Base-by-base conservation (phyloP, 2,113 vertebrate species). In the Promerops cafer region DNA sequence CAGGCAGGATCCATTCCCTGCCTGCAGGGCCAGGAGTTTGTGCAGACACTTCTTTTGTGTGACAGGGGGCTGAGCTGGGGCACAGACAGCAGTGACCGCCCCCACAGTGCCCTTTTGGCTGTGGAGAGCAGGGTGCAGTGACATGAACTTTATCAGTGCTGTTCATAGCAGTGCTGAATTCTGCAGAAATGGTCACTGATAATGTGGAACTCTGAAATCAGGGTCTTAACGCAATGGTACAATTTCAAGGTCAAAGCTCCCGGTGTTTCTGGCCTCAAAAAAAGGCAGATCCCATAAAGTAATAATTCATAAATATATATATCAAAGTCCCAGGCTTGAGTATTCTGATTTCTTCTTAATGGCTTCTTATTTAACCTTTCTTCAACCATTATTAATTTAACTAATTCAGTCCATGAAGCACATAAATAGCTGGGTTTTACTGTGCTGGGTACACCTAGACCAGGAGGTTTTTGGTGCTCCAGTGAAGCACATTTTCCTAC, bases 211-310 rank as follows among this genome's bases (percentile, higher is more conserved):
- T 68, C 9, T 18, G 59, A 88, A 72, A 61, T 72, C 70, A 69
- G 56, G 42, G n/a, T 21, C 30, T 24, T n/a, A 37, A 22, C 0
- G 0, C 7, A 53, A 52, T 0, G 1, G 4, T 42, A 45, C 8
- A 6, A 1, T 69, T 64, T 54, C 54, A 76, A 90, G 71, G 66
- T 76, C 44, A 71, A 64, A 83, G 49, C 22, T 85, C 60, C 10
- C 10, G 10, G 11, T 1, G 1, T 75, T 79, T 17, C 57, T 42
- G 27, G 42, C 40, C 31, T 82, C 44, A 83, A 80, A 82, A 84
- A 39, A 16, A 40, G 13, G 16, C 40, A 82, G 31, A 56, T 40
- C 15, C 35, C 13, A 31, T 30, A 78, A 74, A 83, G 16, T 16
- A 69, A 2, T 61, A 17, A 63, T 69, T 86, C 45, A 13, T 44